Base-by-base conservation (phyloP, 2,797 vertebrate species). In the Phrynocephalus forsythii region DNA sequence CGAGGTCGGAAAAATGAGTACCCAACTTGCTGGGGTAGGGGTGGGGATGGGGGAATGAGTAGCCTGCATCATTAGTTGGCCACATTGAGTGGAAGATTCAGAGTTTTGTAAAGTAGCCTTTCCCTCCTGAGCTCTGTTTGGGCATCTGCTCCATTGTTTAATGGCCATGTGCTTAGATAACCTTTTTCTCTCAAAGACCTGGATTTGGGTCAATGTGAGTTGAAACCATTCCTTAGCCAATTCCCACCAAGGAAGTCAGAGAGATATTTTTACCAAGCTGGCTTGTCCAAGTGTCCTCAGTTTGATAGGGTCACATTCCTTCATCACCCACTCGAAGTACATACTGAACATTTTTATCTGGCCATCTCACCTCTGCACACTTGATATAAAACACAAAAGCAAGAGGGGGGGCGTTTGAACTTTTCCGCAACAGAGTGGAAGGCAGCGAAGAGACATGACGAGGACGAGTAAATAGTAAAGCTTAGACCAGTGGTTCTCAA, bases 231-330 rank as follows among this genome's bases (percentile, higher is more conserved):
- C 56, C 72, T 82, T 63, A 83, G 85, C 73, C 44, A 67, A 56
- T 77, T 77, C 52, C 71, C 50, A 10, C 50, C 30, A 84, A 86
- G 82, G 44, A 76, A 56, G 89, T 89, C 92, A 88, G 86, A 80
- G 73, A 85, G 15, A 48, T 85, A 48, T 91, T 92, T 84, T 67
- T 60, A 87, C 52, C 90, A 90, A 87, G 85, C 48, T 86, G 44
- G 84, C 66, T 52, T 86, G 67, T 22, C 11, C 0, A 52, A 22
- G 20, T 33, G 82, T 9, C 86, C 80, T 6, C 66, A 56, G 63
- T 30, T 75, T 1, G 0, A 82, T 82, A 87, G 88, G 48, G 88
- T 93, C 92, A 0, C 4, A 0, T 86, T 88, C 78, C 83, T 94
- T 82, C 90, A 89, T 93, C 83, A 30, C 88, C 76, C 85, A 44